phyloP scores from a whole-genome alignment of 1,140 invertebrate genomes.

The Periplaneta americana region DNA sequence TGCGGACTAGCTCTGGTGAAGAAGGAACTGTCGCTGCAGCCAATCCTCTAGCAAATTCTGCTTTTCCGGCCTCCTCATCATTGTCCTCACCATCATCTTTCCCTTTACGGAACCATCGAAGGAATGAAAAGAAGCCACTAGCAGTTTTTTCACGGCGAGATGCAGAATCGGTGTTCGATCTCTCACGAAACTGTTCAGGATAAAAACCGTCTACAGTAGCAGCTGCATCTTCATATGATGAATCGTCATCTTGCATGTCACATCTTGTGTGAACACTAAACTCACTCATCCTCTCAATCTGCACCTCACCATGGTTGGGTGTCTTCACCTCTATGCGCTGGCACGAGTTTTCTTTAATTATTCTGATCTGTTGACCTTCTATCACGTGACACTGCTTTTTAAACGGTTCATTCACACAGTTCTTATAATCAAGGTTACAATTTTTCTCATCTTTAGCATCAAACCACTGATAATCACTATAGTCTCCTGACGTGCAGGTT shows the following conservation, averaged over 20 bases:
- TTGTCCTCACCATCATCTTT: conserved; percentile 17
- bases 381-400: conserved; percentile 1
- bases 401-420: background rate
- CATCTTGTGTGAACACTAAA: background rate
- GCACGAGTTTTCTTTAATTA: background rate
- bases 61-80: conserved; percentile 19
- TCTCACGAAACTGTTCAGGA: background rate
- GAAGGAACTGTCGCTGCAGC: conserved; percentile 12
- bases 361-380: background rate
- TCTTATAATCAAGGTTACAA: background rate
- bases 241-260: background rate
- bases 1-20: conserved; percentile 20
- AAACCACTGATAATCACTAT: conserved; percentile 18
- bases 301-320: background rate
- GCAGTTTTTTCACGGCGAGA: conserved; percentile 10
- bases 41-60: conserved; percentile 18
- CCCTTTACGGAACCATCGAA: conserved; percentile 42
- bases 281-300: background rate
- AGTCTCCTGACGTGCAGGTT: conserved; percentile 6
- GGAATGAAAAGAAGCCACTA: conserved; percentile 41
- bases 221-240: conserved; percentile 1
- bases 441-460: conserved; percentile 9
- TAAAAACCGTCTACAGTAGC: background rate
- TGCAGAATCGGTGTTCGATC: background rate
- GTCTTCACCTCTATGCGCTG: background rate